Evolutionary conservation across 2,797 vertebrate species (phyloP).

Genomic region (Merluccius polli): DNA sequence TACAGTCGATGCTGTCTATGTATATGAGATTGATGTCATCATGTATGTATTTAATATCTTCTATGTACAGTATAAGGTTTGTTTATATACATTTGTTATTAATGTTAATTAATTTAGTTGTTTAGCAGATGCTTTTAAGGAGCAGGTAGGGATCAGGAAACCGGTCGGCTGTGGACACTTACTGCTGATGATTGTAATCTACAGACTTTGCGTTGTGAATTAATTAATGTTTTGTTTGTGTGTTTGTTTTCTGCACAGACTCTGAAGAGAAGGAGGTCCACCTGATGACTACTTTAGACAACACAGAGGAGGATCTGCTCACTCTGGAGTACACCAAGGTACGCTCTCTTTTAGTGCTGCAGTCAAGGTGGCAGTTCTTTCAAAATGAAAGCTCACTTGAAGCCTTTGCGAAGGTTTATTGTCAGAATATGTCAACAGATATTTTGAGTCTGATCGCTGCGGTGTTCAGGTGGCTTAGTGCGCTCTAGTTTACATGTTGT

Average conservation of each 20-base stretch:
- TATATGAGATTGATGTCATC: not conserved
- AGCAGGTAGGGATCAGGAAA: not conserved
- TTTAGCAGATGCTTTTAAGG: not conserved
- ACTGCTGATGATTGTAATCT: not conserved
- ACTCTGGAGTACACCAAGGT: constrained; percentile 90
- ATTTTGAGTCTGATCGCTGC: not conserved
- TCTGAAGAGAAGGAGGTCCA: constrained; percentile 85
- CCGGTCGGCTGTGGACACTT: not conserved
- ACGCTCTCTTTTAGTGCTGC: constrained; percentile 5
- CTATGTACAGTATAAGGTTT: too few relatives aligned
- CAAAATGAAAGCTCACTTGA: not conserved
- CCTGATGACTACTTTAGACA: constrained; percentile 92
- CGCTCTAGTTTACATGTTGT: not conserved
- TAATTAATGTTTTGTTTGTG: constrained; percentile 1
- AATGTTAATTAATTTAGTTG: not conserved
- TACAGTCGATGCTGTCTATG: not conserved
- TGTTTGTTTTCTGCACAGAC: constrained; percentile 70
- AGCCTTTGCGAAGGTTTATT: not conserved
- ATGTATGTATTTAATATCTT: not conserved
- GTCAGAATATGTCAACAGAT: not conserved
- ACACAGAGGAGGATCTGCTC: constrained; percentile 87
- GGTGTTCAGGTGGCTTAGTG: not conserved
- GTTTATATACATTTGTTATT: not conserved
- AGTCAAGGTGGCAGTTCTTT: not conserved
- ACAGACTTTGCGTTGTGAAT: constrained; percentile 1